phyloP scores from a whole-genome alignment of 2,113 vertebrate species.

The Corvus hawaiiensis region DNA sequence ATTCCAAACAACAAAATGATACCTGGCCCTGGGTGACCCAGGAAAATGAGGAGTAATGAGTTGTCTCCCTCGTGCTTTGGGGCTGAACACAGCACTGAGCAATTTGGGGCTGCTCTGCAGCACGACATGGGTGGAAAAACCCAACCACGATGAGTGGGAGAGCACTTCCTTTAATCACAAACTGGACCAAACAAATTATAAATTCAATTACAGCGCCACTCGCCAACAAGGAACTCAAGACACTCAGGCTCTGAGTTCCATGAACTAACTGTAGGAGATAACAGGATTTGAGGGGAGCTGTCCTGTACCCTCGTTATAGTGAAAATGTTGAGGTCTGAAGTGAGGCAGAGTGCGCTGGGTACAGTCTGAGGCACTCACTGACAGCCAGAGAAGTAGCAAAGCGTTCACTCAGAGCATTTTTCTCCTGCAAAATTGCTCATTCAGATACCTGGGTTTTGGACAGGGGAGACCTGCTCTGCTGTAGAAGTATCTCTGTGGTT shows the following conservation, averaged over 20 bases:
- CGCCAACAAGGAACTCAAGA: not conserved
- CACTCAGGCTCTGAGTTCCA: not conserved
- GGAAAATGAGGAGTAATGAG: not conserved
- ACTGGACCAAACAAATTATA: not conserved
- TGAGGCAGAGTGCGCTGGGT: not conserved
- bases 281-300: not conserved
- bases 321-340: not conserved
- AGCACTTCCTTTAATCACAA: constrained; percentile 15
- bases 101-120: not conserved
- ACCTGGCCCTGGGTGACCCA: not conserved
- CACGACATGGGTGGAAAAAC: not conserved
- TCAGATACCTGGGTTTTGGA: not conserved
- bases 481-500: not conserved
- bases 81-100: not conserved
- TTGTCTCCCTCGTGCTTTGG: not conserved
- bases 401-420: not conserved
- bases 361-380: fast-evolving
- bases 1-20: not conserved
- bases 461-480: not conserved
- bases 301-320: not conserved
- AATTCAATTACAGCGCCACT: not conserved
- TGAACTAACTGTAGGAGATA: not conserved
- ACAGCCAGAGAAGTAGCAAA: not conserved
- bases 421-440: not conserved
- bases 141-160: not conserved